phyloP scores from a whole-genome alignment of 2,888 invertebrate genomes.

The Microplitis deprimator region DNA sequence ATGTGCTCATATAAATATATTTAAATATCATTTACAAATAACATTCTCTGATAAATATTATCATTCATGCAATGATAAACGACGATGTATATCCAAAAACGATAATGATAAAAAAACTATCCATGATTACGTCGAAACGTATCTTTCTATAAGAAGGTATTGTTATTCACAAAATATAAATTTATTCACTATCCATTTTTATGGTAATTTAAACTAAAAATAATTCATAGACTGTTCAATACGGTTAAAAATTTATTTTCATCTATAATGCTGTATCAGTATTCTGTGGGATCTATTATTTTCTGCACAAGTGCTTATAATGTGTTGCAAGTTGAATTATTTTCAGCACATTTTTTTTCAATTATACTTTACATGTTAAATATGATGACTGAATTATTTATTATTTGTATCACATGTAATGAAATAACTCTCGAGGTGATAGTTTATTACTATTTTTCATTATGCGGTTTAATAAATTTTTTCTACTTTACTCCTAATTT shows the following conservation, averaged over 20 bases:
- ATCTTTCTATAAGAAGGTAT: slow-evolving; percentile 35
- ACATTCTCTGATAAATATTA: slow-evolving; percentile 11
- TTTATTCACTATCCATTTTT: background rate
- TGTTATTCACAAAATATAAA: too few species aligned
- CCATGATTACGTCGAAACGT: slow-evolving; percentile 37
- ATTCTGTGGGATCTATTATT: slow-evolving; percentile 48
- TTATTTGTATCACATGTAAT: slow-evolving; percentile 8
- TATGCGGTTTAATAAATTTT: too few species aligned
- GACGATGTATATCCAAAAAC: background rate
- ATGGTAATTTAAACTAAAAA: too few species aligned
- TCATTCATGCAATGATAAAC: background rate
- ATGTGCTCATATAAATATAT: slow-evolving; percentile 48
- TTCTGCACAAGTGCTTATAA: slow-evolving; percentile 52
- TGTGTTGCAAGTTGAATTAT: slow-evolving; percentile 42
- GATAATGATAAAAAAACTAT: slow-evolving; percentile 19
- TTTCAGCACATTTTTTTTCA: slow-evolving; percentile 10
- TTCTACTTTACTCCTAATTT: background rate
- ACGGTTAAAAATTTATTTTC: slow-evolving; percentile 44
- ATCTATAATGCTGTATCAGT: slow-evolving; percentile 50
- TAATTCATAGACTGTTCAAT: slow-evolving; percentile 46
- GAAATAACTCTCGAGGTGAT: slow-evolving; percentile 12
- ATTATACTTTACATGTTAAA: background rate
- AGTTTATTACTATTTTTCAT: background rate
- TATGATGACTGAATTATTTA: slow-evolving; percentile 12
- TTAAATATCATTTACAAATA: slow-evolving; percentile 46